These are phyloP conservation scores for Tupaia chinensis DNA, from an alignment of 2,113 vertebrate genomes.

Conservation along the genomic window DNA sequence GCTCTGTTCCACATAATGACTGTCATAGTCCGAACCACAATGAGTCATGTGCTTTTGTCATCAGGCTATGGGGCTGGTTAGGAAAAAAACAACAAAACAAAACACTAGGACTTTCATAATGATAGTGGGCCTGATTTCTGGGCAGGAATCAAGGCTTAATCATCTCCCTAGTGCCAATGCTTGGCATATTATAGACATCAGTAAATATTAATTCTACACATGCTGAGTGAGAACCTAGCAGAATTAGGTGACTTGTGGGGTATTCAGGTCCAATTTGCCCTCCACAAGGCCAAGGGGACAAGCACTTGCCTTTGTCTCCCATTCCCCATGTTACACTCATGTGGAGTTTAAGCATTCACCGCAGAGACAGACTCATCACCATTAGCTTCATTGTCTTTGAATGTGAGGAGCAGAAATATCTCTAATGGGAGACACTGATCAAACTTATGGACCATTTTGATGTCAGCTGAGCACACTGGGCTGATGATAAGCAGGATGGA, in stretches of 20 bases:
- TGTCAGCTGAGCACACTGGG: conserved; percentile 70
- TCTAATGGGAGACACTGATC: conserved; percentile 83
- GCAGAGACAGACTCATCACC: conserved; percentile 73
- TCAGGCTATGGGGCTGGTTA: not conserved
- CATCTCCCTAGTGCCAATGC: not conserved
- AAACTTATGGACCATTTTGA: conserved; percentile 81
- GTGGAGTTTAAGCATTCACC: conserved; percentile 52
- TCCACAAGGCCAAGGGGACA: conserved; percentile 26
- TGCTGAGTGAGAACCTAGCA: not conserved
- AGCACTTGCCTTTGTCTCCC: not conserved
- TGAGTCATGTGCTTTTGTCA: not conserved
- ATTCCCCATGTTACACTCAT: not conserved
- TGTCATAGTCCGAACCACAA: not conserved
- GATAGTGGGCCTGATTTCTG: not conserved
- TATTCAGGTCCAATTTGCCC: not conserved
- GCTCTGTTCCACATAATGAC: not conserved
- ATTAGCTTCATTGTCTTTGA: conserved; percentile 81
- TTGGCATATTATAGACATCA: not conserved
- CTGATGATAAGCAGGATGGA: conserved; percentile 72
- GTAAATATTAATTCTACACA: not conserved
- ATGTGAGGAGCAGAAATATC: conserved; percentile 74
- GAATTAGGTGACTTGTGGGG: not conserved
- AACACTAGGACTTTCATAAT: not conserved
- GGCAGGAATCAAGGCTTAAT: not conserved
- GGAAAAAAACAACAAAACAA: not conserved